phyloP scores from a whole-genome alignment of 1,140 invertebrate genomes.

The Nasonia longicornis region DNA sequence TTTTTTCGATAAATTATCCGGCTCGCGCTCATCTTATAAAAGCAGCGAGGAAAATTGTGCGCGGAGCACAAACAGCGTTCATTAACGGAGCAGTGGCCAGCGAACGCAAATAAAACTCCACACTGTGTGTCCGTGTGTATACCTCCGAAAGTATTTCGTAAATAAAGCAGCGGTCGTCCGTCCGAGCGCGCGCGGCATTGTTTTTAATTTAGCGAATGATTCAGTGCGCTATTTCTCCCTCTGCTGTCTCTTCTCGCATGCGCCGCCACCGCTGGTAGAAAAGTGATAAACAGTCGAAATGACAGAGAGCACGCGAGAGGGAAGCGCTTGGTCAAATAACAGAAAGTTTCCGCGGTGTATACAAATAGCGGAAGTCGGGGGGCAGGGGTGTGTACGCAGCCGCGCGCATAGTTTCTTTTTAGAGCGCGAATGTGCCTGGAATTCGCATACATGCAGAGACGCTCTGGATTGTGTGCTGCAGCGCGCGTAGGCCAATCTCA shows the following conservation, averaged over 20 bases:
- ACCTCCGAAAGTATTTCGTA: neutral
- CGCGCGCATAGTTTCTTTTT: neutral
- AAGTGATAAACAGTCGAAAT: neutral
- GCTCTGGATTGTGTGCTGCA: no score
- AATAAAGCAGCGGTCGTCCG: neutral
- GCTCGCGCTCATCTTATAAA: neutral
- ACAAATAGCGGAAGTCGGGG: neutral
- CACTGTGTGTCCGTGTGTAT: neutral
- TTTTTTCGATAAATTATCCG: neutral
- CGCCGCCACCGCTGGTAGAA: neutral
- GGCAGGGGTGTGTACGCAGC: neutral
- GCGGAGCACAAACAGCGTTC: neutral
- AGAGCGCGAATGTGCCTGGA: no score
- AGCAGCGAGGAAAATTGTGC: neutral
- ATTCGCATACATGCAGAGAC: no score
- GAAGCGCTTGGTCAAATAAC: neutral
- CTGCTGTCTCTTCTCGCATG: neutral
- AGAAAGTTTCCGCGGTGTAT: neutral
- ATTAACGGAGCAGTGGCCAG: neutral
- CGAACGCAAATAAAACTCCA: neutral
- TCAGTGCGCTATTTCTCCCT: neutral
- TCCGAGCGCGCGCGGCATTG: neutral
- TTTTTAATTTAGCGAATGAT: constrained; percentile 15
- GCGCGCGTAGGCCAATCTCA: neutral
- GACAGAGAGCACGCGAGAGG: neutral